Evolutionary conservation across 2,113 vertebrate species (phyloP), one percentile per base, ranked within the genome.

Genomic region (Globicephala melas): DNA sequence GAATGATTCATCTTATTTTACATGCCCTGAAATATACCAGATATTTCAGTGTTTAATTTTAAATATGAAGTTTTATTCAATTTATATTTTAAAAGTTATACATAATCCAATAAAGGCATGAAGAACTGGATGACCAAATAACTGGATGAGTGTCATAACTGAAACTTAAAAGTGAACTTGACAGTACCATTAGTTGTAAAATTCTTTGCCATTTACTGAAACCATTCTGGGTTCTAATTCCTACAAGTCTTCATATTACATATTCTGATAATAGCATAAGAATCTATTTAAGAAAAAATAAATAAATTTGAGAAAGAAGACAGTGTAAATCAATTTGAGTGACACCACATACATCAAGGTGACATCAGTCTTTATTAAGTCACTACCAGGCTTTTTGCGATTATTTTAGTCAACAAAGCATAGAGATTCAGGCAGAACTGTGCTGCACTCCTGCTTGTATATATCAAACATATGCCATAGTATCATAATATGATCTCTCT

Each of bases 111-210:
- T 58, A 73, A 60, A 67, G 28, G 14, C 53, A 60, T 41, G 2
- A 53, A 92, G 9, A 86, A 62, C 25, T 85, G 23, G n/a, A 23
- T 91, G 25, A 74, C 28, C 28, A 7, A 90, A 86, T 74, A 79
- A 90, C 6, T 58, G 20, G 55, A 58, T 58, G 55, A 53, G 53
- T 58, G 87, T 84, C 50, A 47, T 44, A 58, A 63, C 10, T 83
- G 23, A 94, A 90, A 36, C 92, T 91, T 8, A 53, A 70, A 97
- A 94, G 17, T 60, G 17, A 84, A n/a, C 36, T 86, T 87, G 7
- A 47, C 11, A 79, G 2, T 5, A 68, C 62, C 95, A 63, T 91
- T 53, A 38, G 18, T 38, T 93, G 13, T n/a, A 80, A 96, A 87
- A 53, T 70, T 89, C 9, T 41, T 95, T 28, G 47, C 31, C 8